A percentile compares a stretch with the other conserved stretches of the same genome.
Evolutionary conservation across 2,888 invertebrate species (phyloP).

Genomic region (Platycheirus rosarum): DNA sequence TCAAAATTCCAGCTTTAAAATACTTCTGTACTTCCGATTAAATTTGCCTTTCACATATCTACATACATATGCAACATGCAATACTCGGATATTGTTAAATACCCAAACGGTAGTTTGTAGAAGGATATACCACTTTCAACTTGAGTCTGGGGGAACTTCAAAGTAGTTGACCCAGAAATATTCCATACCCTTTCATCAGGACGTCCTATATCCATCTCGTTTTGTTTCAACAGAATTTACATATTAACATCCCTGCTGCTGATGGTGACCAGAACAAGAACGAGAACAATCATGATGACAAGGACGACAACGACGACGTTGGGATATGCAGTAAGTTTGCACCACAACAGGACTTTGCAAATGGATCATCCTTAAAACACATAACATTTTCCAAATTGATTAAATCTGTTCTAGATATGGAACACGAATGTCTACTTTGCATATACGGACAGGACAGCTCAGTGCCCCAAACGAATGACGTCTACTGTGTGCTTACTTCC

Average conservation of each 20-base stretch:
- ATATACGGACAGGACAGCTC: conserved; percentile 25
- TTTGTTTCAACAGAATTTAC: conserved; percentile 21
- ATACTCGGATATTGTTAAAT: conserved; percentile 57
- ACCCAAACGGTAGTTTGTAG: conserved; percentile 63
- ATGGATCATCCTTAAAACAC: conserved; percentile 70
- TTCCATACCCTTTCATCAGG: conserved; percentile 19
- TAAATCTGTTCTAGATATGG: conserved; percentile 68
- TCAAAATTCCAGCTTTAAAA: conserved; percentile 37
- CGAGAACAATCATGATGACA: conserved; percentile 5
- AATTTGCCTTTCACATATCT: neutral
- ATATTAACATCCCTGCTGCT: conserved; percentile 32
- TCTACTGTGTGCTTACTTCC: conserved; percentile 51
- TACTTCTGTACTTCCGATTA: conserved; percentile 38
- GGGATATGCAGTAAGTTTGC: conserved; percentile 49
- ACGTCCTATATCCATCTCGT: neutral
- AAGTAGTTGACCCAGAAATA: conserved; percentile 59
- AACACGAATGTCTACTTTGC: conserved; percentile 67
- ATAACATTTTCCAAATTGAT: conserved; percentile 71
- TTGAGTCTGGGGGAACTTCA: conserved; percentile 29
- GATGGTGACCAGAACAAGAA: conserved; percentile 11
- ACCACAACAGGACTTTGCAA: conserved; percentile 60
- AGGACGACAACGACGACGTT: conserved; percentile 31
- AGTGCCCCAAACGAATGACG: conserved; percentile 16
- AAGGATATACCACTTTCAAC: conserved; percentile 61
- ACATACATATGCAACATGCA: neutral